Conservation (phyloP, 1,140 invertebrate species). For the Melipona quadrifasciata region DNA sequence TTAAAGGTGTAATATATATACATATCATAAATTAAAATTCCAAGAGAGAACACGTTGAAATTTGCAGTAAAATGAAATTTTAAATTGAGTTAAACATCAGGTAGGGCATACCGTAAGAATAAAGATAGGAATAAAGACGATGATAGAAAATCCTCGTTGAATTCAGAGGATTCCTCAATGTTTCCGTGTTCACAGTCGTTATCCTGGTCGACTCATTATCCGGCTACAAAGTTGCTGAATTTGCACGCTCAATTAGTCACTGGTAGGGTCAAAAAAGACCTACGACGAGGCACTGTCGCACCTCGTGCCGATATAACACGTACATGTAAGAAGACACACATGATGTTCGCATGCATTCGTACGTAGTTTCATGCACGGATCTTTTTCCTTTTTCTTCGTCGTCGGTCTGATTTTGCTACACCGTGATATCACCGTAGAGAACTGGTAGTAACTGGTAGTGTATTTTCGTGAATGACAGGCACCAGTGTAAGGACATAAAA, state of each 20-base stretch:
- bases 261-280: slow-evolving; percentile 41
- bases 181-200: background rate
- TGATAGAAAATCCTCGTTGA: slow-evolving; percentile 5
- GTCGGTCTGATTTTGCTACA: background rate
- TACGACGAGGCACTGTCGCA: slow-evolving; percentile 43
- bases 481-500: background rate
- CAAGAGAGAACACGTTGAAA: background rate
- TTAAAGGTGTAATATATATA: background rate
- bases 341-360: slow-evolving; percentile 33
- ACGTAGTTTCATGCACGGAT: slow-evolving; percentile 14
- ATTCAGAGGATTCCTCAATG: slow-evolving; percentile 5
- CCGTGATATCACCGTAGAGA: slow-evolving; percentile 18
- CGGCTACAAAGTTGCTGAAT: slow-evolving; percentile 41
- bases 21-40: background rate
- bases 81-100: background rate
- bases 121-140: background rate
- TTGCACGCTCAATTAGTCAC: slow-evolving; percentile 53
- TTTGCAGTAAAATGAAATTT: background rate
- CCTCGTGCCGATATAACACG: slow-evolving; percentile 39
- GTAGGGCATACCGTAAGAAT: slow-evolving; percentile 22
- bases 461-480: slow-evolving; percentile 6
- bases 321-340: slow-evolving; percentile 35
- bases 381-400: background rate
- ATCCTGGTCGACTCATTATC: slow-evolving; percentile 42
- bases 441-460: slow-evolving; percentile 23